Conservation (phyloP, 1,140 invertebrate species). For the Macrostomum lignano region DNA sequence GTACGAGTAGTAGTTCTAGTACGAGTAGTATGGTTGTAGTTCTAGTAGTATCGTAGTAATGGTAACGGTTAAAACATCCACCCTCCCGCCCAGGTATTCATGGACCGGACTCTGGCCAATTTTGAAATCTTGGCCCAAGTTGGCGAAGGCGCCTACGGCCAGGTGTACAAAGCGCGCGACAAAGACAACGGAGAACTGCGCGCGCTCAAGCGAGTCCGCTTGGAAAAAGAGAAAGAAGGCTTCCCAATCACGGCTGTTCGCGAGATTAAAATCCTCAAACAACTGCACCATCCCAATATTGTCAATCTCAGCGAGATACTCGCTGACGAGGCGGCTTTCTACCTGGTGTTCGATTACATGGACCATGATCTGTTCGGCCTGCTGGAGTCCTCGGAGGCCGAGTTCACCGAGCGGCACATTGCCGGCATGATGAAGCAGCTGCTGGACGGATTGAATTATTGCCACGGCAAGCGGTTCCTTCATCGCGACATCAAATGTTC, state of each 20-base stretch:
- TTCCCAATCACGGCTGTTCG: slow-evolving; percentile 95
- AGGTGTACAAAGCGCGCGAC: slow-evolving; percentile 93
- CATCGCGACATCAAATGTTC: slow-evolving; percentile 98
- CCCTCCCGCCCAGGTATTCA: no score
- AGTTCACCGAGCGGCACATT: slow-evolving; percentile 74
- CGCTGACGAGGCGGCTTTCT: slow-evolving; percentile 80
- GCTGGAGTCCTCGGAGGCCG: slow-evolving; percentile 76
- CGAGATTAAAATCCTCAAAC: slow-evolving; percentile 88
- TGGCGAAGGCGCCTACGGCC: slow-evolving; percentile 86
- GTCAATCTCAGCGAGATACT: slow-evolving; percentile 91
- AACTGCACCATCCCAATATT: slow-evolving; percentile 88
- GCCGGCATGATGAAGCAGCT: slow-evolving; percentile 91
- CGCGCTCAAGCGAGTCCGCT: slow-evolving; percentile 79
- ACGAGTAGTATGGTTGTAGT: no score
- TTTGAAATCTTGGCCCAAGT: slow-evolving; percentile 77
- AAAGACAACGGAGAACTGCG: slow-evolving; percentile 65
- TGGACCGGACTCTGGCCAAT: no score
- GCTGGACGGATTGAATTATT: slow-evolving; percentile 78
- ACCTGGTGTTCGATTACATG: slow-evolving; percentile 98
- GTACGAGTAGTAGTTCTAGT: no score
- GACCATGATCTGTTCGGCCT: slow-evolving; percentile 97
- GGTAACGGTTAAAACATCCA: no score
- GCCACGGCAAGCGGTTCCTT: slow-evolving; percentile 86
- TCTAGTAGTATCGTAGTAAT: no score
- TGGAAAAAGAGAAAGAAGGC: slow-evolving; percentile 97